Evolutionary conservation across 2,888 invertebrate species (phyloP), one percentile per base, ranked within the genome.

Genomic region (Andrena marginata): DNA sequence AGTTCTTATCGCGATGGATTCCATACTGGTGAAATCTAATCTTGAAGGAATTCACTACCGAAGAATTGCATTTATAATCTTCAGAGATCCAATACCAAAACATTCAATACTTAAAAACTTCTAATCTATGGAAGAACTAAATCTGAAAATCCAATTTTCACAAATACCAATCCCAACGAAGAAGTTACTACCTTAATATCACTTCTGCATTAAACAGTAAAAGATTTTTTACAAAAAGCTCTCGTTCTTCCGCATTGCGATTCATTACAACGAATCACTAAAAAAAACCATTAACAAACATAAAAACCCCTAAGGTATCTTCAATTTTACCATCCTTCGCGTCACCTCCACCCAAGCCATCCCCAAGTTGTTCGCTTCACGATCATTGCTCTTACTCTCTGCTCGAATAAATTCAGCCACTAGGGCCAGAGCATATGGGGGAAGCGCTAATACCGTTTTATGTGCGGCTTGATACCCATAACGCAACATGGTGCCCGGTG

Each of bases 381-480:
- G 20, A 79, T 31, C 23, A 31, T 73, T 64, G 60, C 60, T 71
- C 56, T 75, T 62, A 42, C 26, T 68, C 33, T 70, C 64, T 59
- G 60, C 69, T 67, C 60, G 79, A 84, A 71, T 85, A 84, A 87
- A 84, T 79, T 84, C 59, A 59, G 51, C 20, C 83, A 85, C 31
- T 85, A 72, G 82, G 78, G 62, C 13, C 84, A 82, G 80, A 84
- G 88, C 92, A 92, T 91, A 91, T 90, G 92, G 92, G 91, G 90
- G 90, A 92, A 87, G 90, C 87, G 89, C 88, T 93, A 93, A 93
- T 93, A 89, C 93, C 90, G 88, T 87, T 93, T 93, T 93, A 93
- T 92, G 92, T 86, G 80, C 88, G 84, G 86, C 83, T 88, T 88
- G 91, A 92, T 92, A 90, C 87, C 89, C 91, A 86, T 92, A 92